Evolutionary conservation across 2,888 invertebrate species (phyloP).

Genomic region (Cerastis rubricosa): DNA sequence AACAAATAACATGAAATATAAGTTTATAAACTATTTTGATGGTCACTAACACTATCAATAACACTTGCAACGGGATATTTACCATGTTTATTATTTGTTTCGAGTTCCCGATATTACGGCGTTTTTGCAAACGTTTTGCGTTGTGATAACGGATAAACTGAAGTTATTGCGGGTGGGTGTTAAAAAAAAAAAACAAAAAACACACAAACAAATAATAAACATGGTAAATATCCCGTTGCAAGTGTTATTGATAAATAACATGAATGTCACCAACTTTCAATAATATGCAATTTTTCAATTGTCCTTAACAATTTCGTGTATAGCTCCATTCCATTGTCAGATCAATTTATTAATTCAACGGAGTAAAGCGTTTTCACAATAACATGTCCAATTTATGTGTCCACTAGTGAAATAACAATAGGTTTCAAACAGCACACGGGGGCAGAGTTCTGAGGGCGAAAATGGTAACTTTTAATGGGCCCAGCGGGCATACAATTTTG

Average conservation of each 20-base stretch:
- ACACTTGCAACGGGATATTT: too few relatives aligned
- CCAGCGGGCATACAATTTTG: constrained; percentile 76
- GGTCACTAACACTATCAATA: too few relatives aligned
- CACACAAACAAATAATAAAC: too few relatives aligned
- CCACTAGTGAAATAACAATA: constrained; percentile 76
- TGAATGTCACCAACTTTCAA: constrained; percentile 27
- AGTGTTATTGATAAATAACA: constrained; percentile 19
- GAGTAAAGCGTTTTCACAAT: constrained; percentile 70
- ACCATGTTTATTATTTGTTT: too few relatives aligned
- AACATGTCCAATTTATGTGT: constrained; percentile 72
- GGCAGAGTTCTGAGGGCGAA: constrained; percentile 73
- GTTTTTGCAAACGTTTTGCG: too few relatives aligned
- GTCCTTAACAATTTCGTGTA: constrained; percentile 30
- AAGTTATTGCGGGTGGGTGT: too few relatives aligned
- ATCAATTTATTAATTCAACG: constrained; percentile 65
- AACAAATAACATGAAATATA: constrained; percentile 14
- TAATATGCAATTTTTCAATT: constrained; percentile 52
- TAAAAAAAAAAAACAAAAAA: too few relatives aligned
- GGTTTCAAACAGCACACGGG: constrained; percentile 69
- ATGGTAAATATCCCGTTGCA: too few relatives aligned
- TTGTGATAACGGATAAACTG: too few relatives aligned
- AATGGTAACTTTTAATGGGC: constrained; percentile 84
- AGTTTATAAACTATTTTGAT: too few relatives aligned
- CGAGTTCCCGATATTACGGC: too few relatives aligned
- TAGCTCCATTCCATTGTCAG: constrained; percentile 63